These are phyloP conservation scores for Dascillus cervinus DNA, from an alignment of 2,888 invertebrate genomes.

Conservation along the genomic window DNA sequence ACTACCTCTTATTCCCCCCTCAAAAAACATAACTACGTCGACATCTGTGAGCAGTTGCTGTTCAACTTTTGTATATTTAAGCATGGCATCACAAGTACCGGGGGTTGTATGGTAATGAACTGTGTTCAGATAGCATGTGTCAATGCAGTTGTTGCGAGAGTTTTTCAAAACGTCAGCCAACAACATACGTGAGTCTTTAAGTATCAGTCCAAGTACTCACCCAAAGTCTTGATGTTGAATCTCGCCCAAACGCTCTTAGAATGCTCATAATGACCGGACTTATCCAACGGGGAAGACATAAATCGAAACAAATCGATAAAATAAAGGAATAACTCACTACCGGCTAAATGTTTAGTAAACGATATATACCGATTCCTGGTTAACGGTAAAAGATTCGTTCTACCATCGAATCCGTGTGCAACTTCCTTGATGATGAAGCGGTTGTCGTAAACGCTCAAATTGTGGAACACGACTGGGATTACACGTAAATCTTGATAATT, in stretches of 20 bases:
- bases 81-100: constrained; percentile 32
- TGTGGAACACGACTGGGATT: constrained; percentile 24
- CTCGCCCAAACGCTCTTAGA: constrained; percentile 29
- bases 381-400: constrained; percentile 15
- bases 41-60: constrained; percentile 31
- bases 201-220: too few species aligned
- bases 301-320: constrained; percentile 23
- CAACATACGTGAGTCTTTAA: constrained; percentile 25
- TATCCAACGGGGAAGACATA: constrained; percentile 20
- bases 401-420: constrained; percentile 15
- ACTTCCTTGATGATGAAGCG: constrained; percentile 23
- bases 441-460: constrained; percentile 23
- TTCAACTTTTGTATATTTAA: constrained; percentile 28
- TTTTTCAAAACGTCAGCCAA: constrained; percentile 31
- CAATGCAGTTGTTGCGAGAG: constrained; percentile 22
- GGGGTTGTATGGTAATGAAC: constrained; percentile 31
- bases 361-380: constrained; percentile 23
- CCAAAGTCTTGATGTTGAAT: constrained; percentile 27
- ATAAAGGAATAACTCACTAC: constrained; percentile 12
- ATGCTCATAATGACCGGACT: constrained; percentile 27
- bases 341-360: constrained; percentile 17
- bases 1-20: too few species aligned
- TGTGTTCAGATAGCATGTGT: constrained; percentile 25
- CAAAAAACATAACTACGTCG: too few species aligned
- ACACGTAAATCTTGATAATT: constrained; percentile 16